Evolutionary conservation across 1,140 invertebrate species (phyloP).

Genomic region (Nephotettix cincticeps): DNA sequence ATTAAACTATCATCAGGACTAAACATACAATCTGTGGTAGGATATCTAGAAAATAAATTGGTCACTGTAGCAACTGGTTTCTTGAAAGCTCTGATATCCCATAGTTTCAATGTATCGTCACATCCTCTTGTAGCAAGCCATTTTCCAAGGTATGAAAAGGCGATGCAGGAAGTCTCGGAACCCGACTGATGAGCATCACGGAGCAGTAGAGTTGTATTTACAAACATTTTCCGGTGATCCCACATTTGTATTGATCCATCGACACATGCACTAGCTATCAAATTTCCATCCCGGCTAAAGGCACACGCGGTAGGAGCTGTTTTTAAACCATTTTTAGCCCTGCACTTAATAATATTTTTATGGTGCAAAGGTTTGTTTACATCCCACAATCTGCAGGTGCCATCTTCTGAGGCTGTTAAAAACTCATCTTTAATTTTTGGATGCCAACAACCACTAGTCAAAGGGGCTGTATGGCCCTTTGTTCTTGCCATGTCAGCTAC

Average conservation of each 20-base stretch:
- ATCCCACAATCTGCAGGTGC: slow-evolving; percentile 90
- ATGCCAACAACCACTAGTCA: slow-evolving; percentile 94
- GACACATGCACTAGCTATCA: slow-evolving; percentile 86
- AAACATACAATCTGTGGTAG: slow-evolving; percentile 62
- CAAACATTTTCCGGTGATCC: slow-evolving; percentile 86
- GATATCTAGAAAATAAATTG: slow-evolving; percentile 70
- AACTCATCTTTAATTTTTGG: slow-evolving; percentile 91
- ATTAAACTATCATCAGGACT: slow-evolving; percentile 91
- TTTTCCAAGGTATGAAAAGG: slow-evolving; percentile 86
- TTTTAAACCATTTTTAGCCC: slow-evolving; percentile 84
- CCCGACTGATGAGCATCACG: slow-evolving; percentile 81
- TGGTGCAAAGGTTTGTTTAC: slow-evolving; percentile 75
- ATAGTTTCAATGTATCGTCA: slow-evolving; percentile 94
- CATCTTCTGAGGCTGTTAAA: slow-evolving; percentile 90
- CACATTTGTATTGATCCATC: slow-evolving; percentile 98
- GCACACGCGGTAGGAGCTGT: slow-evolving; percentile 82
- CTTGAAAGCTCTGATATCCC: slow-evolving; percentile 88
- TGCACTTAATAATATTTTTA: slow-evolving; percentile 85
- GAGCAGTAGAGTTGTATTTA: slow-evolving; percentile 74
- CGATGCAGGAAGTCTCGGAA: slow-evolving; percentile 78
- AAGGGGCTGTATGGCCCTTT: slow-evolving; percentile 91
- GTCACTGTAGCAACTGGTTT: slow-evolving; percentile 66
- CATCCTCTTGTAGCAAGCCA: slow-evolving; percentile 79
- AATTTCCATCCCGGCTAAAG: slow-evolving; percentile 85
- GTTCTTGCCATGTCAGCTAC: slow-evolving; percentile 92